A percentile compares a stretch with the other conserved stretches of the same genome.
Conservation (phyloP, 2,113 vertebrate species). For the Furnarius figulus region DNA sequence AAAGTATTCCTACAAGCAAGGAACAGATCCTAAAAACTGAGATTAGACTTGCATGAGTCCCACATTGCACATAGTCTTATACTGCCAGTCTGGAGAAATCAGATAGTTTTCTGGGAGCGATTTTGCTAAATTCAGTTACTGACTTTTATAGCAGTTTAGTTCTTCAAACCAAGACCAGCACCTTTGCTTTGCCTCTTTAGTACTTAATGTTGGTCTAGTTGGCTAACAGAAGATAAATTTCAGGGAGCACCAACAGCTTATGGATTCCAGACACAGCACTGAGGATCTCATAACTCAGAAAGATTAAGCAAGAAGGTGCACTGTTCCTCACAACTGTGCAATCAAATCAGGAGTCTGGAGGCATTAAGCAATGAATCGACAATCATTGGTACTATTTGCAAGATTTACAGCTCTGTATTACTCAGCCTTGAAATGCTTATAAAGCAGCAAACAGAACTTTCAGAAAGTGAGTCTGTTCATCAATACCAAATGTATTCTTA, state of each 20-base stretch:
- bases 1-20: not conserved
- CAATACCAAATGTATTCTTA: not conserved
- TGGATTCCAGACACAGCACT: not conserved
- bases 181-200: not conserved
- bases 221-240: not conserved
- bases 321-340: not conserved
- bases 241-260: not conserved
- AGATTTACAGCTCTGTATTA: not conserved
- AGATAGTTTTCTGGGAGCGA: not conserved
- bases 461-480: not conserved
- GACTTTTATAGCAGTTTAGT: not conserved
- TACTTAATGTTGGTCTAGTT: not conserved
- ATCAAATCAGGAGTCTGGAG: not conserved
- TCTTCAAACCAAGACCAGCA: not conserved
- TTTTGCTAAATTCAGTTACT: not conserved
- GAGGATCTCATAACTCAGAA: not conserved
- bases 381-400: not conserved
- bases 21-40: not conserved
- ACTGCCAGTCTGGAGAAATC: not conserved
- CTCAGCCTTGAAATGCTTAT: not conserved
- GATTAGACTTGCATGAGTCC: not conserved
- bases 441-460: not conserved
- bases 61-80: not conserved
- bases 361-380: not conserved
- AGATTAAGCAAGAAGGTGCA: not conserved